Percentiles rank a stretch among this genome's conserved stretches.
These are phyloP conservation scores for Eupithecia insigniata DNA, from an alignment of 2,888 invertebrate genomes.

Conservation along the genomic window DNA sequence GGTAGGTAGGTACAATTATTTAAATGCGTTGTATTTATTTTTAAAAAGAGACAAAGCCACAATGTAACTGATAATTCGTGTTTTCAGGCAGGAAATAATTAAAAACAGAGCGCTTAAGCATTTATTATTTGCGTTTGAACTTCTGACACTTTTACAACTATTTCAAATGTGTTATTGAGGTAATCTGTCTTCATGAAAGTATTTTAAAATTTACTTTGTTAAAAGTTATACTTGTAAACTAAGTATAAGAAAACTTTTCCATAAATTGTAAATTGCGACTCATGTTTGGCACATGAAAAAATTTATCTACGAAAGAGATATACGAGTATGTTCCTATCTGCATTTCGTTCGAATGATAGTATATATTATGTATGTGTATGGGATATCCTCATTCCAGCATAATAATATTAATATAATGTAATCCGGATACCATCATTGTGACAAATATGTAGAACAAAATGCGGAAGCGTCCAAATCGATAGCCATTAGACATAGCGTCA, in stretches of 20 bases:
- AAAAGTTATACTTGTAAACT: background rate
- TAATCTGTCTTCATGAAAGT: constrained; percentile 5
- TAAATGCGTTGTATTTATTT: constrained; percentile 33
- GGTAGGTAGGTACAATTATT: constrained; percentile 19
- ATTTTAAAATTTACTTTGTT: background rate
- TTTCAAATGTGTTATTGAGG: constrained; percentile 3
- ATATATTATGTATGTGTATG: background rate
- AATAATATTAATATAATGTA: constrained; percentile 2
- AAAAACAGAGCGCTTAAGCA: constrained; percentile 38
- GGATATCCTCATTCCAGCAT: background rate
- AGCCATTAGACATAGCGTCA: constrained; percentile 47
- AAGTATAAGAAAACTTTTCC: background rate
- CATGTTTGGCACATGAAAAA: background rate
- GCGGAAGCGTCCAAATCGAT: constrained; percentile 52
- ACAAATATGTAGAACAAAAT: constrained; percentile 36
- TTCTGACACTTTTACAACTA: constrained; percentile 34
- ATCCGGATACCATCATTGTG: constrained; percentile 23
- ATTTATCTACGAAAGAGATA: background rate
- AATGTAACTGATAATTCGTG: constrained; percentile 37
- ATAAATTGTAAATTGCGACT: background rate
- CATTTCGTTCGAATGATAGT: background rate
- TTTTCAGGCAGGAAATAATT: constrained; percentile 52
- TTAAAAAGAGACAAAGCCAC: constrained; percentile 38
- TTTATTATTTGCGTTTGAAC: constrained; percentile 40
- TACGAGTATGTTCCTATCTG: background rate